phyloP scores from a whole-genome alignment of 2,113 vertebrate species.

The Nothobranchius furzeri region DNA sequence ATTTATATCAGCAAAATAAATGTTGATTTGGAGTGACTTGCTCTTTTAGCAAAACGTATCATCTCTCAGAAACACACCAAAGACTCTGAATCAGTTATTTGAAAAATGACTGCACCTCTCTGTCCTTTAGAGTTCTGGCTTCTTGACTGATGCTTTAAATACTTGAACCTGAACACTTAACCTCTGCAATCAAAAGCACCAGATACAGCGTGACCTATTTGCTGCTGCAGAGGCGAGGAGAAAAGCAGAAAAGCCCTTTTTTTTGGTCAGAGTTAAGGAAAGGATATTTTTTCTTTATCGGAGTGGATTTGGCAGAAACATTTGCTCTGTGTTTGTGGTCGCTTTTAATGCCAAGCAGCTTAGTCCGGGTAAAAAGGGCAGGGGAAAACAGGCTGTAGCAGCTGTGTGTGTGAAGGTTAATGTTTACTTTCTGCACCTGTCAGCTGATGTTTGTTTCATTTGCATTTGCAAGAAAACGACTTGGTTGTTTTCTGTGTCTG shows the following conservation, averaged over 20 bases:
- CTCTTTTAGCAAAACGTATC: background rate
- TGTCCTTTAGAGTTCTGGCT: slow-evolving; percentile 8
- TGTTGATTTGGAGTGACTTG: too few species aligned
- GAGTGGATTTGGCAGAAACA: slow-evolving; percentile 47
- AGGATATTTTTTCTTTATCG: background rate
- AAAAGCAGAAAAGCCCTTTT: slow-evolving; percentile 9
- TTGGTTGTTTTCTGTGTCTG: background rate
- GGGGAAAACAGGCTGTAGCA: slow-evolving; percentile 42
- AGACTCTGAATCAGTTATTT: background rate
- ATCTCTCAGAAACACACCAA: background rate
- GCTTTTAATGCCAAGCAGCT: slow-evolving; percentile 55
- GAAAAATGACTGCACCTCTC: background rate
- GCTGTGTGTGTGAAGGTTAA: slow-evolving; percentile 16
- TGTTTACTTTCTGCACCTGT: slow-evolving; percentile 30
- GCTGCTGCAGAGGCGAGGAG: slow-evolving; percentile 15
- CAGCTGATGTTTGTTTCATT: slow-evolving; percentile 12
- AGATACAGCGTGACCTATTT: slow-evolving; percentile 18
- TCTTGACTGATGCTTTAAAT: slow-evolving; percentile 36
- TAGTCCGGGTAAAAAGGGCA: slow-evolving; percentile 48
- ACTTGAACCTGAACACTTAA: slow-evolving; percentile 9
- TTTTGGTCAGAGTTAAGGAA: background rate
- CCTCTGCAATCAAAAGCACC: slow-evolving; percentile 37
- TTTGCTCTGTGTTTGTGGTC: slow-evolving; percentile 53
- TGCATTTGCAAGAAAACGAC: background rate
- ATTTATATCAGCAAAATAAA: too few species aligned